Base-by-base conservation (phyloP, 2,888 invertebrate genomes). In the Andrena camellia region DNA sequence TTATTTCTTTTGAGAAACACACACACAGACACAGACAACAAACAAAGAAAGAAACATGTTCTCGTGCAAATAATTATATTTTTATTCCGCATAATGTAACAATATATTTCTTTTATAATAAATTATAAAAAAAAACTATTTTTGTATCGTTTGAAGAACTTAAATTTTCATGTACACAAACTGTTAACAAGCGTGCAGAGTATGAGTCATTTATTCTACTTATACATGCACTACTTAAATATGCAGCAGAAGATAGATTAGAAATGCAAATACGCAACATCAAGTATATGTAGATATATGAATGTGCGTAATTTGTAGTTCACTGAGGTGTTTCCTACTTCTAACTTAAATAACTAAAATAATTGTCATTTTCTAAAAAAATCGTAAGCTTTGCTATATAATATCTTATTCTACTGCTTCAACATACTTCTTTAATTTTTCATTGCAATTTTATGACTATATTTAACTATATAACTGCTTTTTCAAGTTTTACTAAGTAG, bases 361-460 rank as follows among this genome's bases (percentile, higher is more conserved):
- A 5, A n/a, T 23, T 10, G 1, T 7, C 29, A 13, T 62, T 57
- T 72, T 8, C 33, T 23, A 29, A 7, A 4, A 33, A 2, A 31
- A 17, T 17, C 17, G 33, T 23, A 33, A 23, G 50, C 33, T 50
- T 50, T 7, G n/a, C n/a, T 29, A 50, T 23, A 54, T 29, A 20
- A 54, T 29, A 20, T 13, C 1, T 31, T 31, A 29, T 10, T 4
- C 4, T 29, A 8, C n/a, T 8, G 5, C 2, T 8, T n/a, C 2
- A 48, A 29, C 26, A 48, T 42, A 66, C 26, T 66, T 64, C 50
- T 50, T 35, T 35, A 35, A 35, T 35, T 35, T 42, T 42, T 52
- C n/a, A 52, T 20, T 52, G 52, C 2, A 20, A 20, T 52, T 52
- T 52, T 20, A 7, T 52, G 2, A 52, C 2, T 20, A 20, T 2